A percentile compares a stretch with the other conserved stretches of the same genome.
These are phyloP conservation scores for Dendrophyllia cribrosa DNA, from an alignment of 64 coral and sea anemone species.

Conservation along the genomic window DNA sequence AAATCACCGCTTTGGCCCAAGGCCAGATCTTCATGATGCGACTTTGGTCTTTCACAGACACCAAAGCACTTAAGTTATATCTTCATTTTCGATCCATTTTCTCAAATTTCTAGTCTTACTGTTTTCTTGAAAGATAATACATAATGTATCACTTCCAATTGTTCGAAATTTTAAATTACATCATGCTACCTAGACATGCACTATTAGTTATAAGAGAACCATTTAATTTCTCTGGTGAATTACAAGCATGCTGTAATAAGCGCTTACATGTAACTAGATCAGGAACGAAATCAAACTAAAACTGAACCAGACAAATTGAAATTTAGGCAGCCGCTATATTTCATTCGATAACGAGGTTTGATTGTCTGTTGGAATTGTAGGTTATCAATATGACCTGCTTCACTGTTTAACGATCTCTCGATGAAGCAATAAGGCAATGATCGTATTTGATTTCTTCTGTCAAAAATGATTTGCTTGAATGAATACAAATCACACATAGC, in stretches of 20 bases:
- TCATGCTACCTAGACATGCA: constrained; percentile 25
- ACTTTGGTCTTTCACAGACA: neutral
- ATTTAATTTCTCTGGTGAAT: neutral
- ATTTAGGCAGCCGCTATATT: neutral
- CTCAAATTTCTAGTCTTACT: neutral
- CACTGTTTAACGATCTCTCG: neutral
- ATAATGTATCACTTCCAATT: constrained; percentile 32
- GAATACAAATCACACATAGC: neutral
- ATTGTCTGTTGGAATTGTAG: neutral
- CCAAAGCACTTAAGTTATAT: neutral
- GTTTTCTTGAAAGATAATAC: neutral
- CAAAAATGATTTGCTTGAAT: neutral
- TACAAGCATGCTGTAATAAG: too few species aligned
- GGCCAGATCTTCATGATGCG: neutral
- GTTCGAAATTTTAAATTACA: constrained; percentile 12
- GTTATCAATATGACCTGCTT: neutral
- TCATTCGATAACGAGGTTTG: neutral
- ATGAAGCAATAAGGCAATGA: neutral
- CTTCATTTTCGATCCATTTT: constrained; percentile 14
- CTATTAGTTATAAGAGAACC: neutral
- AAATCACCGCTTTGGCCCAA: neutral
- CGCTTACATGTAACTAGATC: too few species aligned
- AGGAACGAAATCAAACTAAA: too few species aligned
- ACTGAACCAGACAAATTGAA: neutral
- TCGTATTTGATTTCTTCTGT: neutral